phyloP scores from a whole-genome alignment of 64 coral and sea anemone species.

The Trachythela sp. region DNA sequence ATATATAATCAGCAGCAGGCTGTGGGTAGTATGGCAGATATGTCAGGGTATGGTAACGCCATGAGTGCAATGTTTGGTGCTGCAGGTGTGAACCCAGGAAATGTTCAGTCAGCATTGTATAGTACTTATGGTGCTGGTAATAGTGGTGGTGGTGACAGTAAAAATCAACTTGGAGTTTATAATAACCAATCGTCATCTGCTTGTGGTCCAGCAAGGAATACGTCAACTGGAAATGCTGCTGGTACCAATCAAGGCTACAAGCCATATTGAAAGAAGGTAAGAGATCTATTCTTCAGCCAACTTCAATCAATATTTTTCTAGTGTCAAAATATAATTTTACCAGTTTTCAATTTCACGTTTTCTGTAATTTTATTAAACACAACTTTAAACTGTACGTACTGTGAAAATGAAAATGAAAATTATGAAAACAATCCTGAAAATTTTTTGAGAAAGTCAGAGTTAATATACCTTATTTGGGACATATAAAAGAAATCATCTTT shows the following conservation, averaged over 20 bases:
- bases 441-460: too few relatives aligned
- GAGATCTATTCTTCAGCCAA: too few relatives aligned
- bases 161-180: not conserved
- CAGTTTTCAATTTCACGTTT: too few relatives aligned
- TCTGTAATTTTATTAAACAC: too few relatives aligned
- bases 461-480: too few relatives aligned
- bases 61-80: not conserved
- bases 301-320: not conserved
- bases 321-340: too few relatives aligned
- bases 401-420: too few relatives aligned
- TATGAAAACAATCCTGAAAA: too few relatives aligned
- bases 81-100: not conserved
- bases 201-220: not conserved
- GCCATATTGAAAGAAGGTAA: not conserved
- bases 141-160: not conserved
- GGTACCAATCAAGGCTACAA: not conserved
- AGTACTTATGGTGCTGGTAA: not conserved
- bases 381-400: too few relatives aligned
- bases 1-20: not conserved
- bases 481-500: too few relatives aligned
- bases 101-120: not conserved
- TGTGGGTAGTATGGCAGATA: too few relatives aligned
- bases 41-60: not conserved
- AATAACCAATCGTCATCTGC: not conserved
- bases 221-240: not conserved